These are phyloP conservation scores for Dicyrtoma fusca DNA, from an alignment of 2,888 invertebrate species.

Conservation along the genomic window DNA sequence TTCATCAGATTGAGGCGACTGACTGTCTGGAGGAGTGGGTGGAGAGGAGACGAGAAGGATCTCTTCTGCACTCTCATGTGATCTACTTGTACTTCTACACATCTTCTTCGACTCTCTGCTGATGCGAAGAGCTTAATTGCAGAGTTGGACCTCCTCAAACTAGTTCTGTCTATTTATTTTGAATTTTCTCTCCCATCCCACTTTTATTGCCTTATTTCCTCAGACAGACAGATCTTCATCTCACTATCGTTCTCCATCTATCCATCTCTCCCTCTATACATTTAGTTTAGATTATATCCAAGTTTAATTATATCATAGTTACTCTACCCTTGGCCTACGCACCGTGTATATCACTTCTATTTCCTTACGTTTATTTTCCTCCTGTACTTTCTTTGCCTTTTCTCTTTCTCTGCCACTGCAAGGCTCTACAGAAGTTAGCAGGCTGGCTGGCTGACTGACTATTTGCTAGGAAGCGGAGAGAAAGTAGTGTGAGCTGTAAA, in stretches of 20 bases:
- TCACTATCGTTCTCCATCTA: neutral
- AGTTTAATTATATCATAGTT: too few species aligned
- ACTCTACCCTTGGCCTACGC: too few species aligned
- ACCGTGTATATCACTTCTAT: too few species aligned
- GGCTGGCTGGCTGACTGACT: too few species aligned
- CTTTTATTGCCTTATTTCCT: constrained; percentile 13
- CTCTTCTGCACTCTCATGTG: neutral
- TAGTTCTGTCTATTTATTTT: constrained; percentile 35
- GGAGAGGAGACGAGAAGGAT: neutral
- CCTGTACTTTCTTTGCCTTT: too few species aligned
- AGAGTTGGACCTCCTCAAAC: constrained; percentile 28
- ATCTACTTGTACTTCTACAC: neutral
- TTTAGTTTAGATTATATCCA: neutral
- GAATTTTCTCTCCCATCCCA: constrained; percentile 18
- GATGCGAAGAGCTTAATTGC: constrained; percentile 26
- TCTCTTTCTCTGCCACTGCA: neutral
- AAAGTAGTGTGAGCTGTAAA: neutral
- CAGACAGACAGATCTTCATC: neutral
- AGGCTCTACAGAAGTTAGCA: neutral
- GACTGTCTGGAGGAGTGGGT: neutral
- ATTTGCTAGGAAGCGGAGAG: neutral
- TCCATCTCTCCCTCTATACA: neutral
- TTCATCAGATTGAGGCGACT: too few species aligned
- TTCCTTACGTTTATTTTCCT: too few species aligned
- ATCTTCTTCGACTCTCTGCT: neutral